phyloP scores from a whole-genome alignment of 1,140 invertebrate genomes.

The Choristoneura fumiferana region DNA sequence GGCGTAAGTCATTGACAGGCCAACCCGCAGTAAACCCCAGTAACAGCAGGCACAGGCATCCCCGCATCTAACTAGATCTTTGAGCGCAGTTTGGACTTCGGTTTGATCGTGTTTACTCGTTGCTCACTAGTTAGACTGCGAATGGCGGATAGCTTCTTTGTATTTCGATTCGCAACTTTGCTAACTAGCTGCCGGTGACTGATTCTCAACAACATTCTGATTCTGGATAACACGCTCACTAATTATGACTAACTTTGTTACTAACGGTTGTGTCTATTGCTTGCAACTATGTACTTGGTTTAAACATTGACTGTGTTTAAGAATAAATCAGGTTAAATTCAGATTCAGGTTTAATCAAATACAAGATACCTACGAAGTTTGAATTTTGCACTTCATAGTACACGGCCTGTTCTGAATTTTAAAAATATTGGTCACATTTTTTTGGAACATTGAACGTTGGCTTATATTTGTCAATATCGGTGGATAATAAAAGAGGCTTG shows the following conservation, averaged over 20 bases:
- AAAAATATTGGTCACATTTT: too few species aligned
- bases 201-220: slow-evolving; percentile 26
- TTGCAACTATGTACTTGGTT: too few species aligned
- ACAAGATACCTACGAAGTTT: too few species aligned
- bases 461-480: too few species aligned
- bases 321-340: too few species aligned
- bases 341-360: too few species aligned
- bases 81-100: slow-evolving; percentile 63
- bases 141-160: slow-evolving; percentile 67
- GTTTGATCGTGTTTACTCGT: slow-evolving; percentile 64
- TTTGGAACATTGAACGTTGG: too few species aligned
- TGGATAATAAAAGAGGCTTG: too few species aligned
- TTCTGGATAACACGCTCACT: slow-evolving; percentile 8
- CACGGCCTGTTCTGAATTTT: too few species aligned
- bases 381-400: too few species aligned
- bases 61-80: slow-evolving; percentile 69
- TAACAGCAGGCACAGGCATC: slow-evolving; percentile 36
- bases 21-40: slow-evolving; percentile 31
- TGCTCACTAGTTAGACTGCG: slow-evolving; percentile 63
- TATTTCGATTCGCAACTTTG: slow-evolving; percentile 62
- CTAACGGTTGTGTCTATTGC: too few species aligned
- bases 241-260: slow-evolving; percentile 16
- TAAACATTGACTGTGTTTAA: too few species aligned
- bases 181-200: slow-evolving; percentile 68
- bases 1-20: slow-evolving; percentile 8